phyloP scores from a whole-genome alignment of 2,113 vertebrate genomes.

The Gobio gobio region DNA sequence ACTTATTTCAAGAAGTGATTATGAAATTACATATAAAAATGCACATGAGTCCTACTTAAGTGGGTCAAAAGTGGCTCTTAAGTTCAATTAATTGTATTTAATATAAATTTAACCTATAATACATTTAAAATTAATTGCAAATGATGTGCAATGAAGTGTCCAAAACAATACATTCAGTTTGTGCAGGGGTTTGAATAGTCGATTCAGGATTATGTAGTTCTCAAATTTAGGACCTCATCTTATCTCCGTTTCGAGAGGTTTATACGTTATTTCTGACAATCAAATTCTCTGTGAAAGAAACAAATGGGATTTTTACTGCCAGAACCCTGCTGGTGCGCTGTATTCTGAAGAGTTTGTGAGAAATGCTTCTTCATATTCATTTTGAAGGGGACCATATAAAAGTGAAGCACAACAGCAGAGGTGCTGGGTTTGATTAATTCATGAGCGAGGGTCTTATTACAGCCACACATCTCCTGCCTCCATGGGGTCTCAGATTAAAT shows the following conservation, averaged over 20 bases:
- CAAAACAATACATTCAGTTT: not conserved
- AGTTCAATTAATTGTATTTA: not conserved
- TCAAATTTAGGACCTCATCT: not conserved
- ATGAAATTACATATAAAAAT: not conserved
- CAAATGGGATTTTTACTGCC: not conserved
- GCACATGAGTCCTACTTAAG: not conserved
- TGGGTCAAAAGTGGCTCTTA: not conserved
- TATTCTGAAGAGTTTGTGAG: not conserved
- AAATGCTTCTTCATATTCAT: not conserved
- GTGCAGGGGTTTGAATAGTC: not conserved
- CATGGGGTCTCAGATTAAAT: conserved; percentile 44
- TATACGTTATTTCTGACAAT: not conserved
- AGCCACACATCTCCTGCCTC: conserved; percentile 27
- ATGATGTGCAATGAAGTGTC: not conserved
- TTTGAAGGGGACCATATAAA: not conserved
- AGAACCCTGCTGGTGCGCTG: not conserved
- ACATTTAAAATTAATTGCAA: not conserved
- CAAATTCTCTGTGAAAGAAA: not conserved
- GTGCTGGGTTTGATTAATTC: conserved; percentile 52
- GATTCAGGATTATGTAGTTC: not conserved
- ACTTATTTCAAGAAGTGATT: not conserved
- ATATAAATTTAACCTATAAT: not conserved
- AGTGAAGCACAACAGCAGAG: not conserved
- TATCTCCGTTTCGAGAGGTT: not conserved
- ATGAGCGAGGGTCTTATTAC: conserved; percentile 15